Evolutionary conservation across 2,113 vertebrate genomes (phyloP).

Genomic region (Egretta garzetta): DNA sequence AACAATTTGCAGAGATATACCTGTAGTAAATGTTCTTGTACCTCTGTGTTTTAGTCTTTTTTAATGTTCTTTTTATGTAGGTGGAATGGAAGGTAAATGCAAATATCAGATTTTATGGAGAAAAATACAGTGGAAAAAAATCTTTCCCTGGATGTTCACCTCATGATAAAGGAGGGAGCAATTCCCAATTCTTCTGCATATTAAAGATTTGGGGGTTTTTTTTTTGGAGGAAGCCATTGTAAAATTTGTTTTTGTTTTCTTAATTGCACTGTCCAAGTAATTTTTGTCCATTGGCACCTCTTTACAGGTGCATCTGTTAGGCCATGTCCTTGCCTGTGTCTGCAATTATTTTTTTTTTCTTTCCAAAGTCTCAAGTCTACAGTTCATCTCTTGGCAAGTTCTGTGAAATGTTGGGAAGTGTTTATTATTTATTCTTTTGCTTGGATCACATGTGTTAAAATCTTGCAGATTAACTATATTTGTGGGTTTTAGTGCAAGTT

Average conservation of each 20-base stretch:
- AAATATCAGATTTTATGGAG: neutral
- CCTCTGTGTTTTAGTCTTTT: neutral
- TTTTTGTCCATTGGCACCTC: neutral
- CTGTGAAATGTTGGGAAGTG: neutral
- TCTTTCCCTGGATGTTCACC: neutral
- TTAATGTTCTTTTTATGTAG: neutral
- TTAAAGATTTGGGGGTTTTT: neutral
- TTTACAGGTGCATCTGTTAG: slow-evolving; percentile 48
- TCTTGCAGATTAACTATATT: slow-evolving; percentile 45
- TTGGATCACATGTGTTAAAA: slow-evolving; percentile 46
- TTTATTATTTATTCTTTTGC: slow-evolving; percentile 43
- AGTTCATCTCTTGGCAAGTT: slow-evolving; percentile 46
- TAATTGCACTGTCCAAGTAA: neutral
- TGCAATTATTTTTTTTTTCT: slow-evolving; percentile 45
- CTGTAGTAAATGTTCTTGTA: neutral
- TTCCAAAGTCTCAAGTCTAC: slow-evolving; percentile 31
- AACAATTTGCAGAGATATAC: neutral
- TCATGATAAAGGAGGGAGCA: neutral
- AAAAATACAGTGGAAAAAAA: neutral
- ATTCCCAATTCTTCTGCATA: neutral
- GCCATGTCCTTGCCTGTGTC: slow-evolving; percentile 10
- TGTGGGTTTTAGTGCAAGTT: slow-evolving; percentile 14
- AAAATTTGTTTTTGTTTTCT: neutral
- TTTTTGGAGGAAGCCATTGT: neutral
- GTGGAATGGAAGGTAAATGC: neutral